phyloP scores from a whole-genome alignment of 2,113 vertebrate genomes.

The Silurus meridionalis region DNA sequence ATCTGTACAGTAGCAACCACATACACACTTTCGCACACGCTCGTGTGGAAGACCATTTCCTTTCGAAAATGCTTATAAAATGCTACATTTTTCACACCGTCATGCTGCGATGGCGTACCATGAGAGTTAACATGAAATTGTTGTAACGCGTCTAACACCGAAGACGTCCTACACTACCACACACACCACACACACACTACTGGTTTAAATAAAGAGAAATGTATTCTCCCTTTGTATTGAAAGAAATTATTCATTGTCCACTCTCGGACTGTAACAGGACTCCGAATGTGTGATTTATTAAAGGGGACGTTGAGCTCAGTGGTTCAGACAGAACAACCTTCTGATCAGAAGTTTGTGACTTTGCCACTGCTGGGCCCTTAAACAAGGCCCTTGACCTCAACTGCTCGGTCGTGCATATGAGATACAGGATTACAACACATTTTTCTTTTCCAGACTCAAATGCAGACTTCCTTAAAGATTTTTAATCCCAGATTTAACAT shows the following conservation, averaged over 20 bases:
- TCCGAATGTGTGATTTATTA: neutral
- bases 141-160: neutral
- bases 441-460: too few species aligned
- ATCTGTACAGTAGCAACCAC: neutral
- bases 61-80: neutral
- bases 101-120: neutral
- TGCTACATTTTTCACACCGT: neutral
- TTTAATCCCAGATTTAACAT: too few species aligned
- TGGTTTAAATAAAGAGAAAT: neutral
- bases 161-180: neutral
- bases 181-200: too few species aligned
- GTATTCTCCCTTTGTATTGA: neutral
- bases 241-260: neutral
- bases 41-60: constrained; percentile 5
- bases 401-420: too few species aligned
- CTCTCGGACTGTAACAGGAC: neutral
- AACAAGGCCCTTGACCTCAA: too few species aligned
- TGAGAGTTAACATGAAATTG: neutral
- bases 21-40: neutral
- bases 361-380: too few species aligned
- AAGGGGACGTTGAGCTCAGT: too few species aligned
- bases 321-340: too few species aligned
- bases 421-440: too few species aligned
- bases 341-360: too few species aligned
- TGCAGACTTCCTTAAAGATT: too few species aligned